These are phyloP conservation scores for Sanderia malayensis DNA, from an alignment of 30 jellyfish, hydroid and myxozoan genomes.

Conservation along the genomic window DNA sequence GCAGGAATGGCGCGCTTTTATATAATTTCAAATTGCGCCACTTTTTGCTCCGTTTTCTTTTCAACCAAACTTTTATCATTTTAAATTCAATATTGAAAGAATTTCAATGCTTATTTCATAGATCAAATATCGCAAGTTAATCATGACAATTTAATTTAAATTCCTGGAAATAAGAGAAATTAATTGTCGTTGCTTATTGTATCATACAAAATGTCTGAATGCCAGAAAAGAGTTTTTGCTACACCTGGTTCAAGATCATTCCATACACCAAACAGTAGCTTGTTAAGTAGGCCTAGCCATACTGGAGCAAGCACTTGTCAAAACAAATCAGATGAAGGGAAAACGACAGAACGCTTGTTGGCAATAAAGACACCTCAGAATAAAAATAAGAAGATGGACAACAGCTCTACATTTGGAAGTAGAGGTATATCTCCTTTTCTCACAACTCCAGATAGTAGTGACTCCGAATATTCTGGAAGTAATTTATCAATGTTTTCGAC, in stretches of 20 bases:
- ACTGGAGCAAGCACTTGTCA: neutral
- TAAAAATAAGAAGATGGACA: neutral
- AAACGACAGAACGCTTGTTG: neutral
- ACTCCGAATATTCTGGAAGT: too few relatives aligned
- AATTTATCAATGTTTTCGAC: too few relatives aligned
- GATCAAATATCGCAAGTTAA: too few relatives aligned
- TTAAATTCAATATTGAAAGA: too few relatives aligned
- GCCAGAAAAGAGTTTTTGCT: slow-evolving; percentile 13
- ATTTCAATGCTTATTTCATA: too few relatives aligned
- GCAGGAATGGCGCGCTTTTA: neutral
- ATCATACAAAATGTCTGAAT: neutral
- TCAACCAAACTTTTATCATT: too few relatives aligned
- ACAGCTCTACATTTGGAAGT: neutral
- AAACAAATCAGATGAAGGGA: neutral
- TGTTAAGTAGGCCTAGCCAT: neutral
- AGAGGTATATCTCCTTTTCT: neutral
- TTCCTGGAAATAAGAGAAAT: too few relatives aligned
- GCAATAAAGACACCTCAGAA: neutral
- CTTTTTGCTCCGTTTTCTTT: neutral
- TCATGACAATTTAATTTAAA: too few relatives aligned
- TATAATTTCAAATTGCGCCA: neutral
- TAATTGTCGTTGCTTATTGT: too few relatives aligned
- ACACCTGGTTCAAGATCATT: slow-evolving; percentile 63
- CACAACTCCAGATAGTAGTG: slow-evolving; percentile 12
- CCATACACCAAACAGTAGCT: slow-evolving; percentile 4